Conservation (phyloP, 1,140 invertebrate genomes). For the Ooceraea biroi region DNA sequence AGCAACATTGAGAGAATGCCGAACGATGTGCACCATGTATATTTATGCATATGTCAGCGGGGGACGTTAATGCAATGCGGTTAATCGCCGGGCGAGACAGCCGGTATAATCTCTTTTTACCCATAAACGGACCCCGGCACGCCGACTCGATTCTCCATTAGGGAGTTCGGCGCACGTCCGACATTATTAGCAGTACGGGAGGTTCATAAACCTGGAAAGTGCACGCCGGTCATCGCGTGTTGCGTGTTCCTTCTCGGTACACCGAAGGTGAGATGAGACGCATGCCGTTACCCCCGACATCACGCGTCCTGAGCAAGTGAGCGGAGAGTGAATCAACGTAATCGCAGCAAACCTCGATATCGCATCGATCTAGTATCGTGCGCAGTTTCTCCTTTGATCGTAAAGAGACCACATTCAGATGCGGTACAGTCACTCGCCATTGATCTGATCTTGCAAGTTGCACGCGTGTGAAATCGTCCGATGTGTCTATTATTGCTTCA, state of each 20-base stretch:
- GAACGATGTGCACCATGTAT: slow-evolving; percentile 31
- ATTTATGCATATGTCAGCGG: slow-evolving; percentile 54
- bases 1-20: slow-evolving; percentile 34
- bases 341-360: too few species aligned
- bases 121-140: slow-evolving; percentile 21
- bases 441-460: neutral
- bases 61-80: slow-evolving; percentile 41
- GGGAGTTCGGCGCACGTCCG: neutral
- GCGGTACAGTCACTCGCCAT: too few species aligned
- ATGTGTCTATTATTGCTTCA: neutral
- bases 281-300: neutral
- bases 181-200: slow-evolving; percentile 33
- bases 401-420: too few species aligned
- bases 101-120: slow-evolving; percentile 46
- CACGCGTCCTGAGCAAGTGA: neutral
- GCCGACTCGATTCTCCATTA: slow-evolving; percentile 13
- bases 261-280: neutral
- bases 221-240: neutral
- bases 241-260: neutral
- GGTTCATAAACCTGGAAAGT: slow-evolving; percentile 41
- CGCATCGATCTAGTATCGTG: too few species aligned
- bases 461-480: too few species aligned
- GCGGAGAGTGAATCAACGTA: too few species aligned
- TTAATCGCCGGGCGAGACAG: slow-evolving; percentile 21
- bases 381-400: too few species aligned